Conservation (phyloP, 2,113 vertebrate genomes). For the Platysternon megacephalum region DNA sequence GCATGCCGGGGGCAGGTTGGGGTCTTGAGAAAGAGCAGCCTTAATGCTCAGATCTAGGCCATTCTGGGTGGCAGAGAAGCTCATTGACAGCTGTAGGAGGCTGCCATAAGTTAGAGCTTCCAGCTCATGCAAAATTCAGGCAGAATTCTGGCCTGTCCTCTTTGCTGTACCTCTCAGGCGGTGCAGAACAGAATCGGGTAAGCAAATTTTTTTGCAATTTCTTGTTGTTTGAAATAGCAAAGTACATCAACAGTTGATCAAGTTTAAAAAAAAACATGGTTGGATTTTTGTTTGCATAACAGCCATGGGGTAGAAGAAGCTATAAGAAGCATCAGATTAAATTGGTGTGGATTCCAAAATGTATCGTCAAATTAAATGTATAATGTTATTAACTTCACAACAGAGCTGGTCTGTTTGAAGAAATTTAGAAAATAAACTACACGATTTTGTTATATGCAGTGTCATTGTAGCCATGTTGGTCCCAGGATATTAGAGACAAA, state of each 20-base stretch:
- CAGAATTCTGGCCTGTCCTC: background rate
- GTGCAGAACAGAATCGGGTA: fast-evolving
- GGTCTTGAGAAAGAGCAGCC: too few relatives aligned
- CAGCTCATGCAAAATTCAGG: background rate
- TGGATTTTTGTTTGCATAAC: background rate
- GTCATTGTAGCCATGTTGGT: background rate
- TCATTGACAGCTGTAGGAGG: too few relatives aligned
- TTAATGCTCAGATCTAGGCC: too few relatives aligned
- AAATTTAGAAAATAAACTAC: background rate
- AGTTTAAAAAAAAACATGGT: background rate
- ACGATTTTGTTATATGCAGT: background rate
- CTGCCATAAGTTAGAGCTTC: fast-evolving
- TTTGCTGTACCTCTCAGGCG: background rate
- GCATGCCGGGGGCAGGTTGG: too few relatives aligned
- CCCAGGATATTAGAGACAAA: background rate
- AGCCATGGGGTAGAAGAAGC: background rate
- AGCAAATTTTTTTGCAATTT: background rate
- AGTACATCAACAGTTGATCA: background rate
- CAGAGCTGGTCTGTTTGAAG: background rate
- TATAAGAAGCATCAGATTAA: background rate
- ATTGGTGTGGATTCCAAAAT: background rate
- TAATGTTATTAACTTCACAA: background rate
- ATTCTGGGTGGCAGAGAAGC: too few relatives aligned
- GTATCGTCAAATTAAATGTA: background rate
- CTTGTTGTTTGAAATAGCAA: background rate